phyloP scores from a whole-genome alignment of 2,113 vertebrate genomes.

The Oreotrochilus melanogaster region DNA sequence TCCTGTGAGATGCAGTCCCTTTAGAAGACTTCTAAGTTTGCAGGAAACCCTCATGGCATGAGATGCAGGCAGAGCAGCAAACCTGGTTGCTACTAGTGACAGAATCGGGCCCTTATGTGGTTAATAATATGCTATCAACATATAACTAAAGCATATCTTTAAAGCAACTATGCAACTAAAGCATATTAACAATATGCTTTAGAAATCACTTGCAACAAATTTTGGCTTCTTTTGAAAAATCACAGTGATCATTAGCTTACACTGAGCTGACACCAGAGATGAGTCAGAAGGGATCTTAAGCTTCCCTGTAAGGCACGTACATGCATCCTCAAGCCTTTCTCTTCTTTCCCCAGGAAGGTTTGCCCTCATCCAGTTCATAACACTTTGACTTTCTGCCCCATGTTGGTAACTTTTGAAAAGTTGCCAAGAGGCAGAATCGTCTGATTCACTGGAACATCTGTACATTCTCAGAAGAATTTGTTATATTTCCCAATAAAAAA shows the following conservation, averaged over 20 bases:
- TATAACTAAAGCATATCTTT: no score
- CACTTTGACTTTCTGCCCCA: conserved; percentile 4
- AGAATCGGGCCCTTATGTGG: neutral
- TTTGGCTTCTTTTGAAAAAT: conserved; percentile 3
- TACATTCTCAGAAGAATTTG: neutral
- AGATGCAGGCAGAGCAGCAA: neutral
- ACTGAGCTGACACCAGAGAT: conserved; percentile 22
- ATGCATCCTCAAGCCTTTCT: neutral
- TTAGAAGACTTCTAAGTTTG: neutral
- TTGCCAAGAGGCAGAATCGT: neutral
- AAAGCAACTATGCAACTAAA: no score
- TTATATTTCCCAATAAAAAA: neutral
- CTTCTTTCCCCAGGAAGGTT: neutral
- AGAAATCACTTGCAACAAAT: neutral
- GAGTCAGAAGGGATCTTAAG: conserved; percentile 9
- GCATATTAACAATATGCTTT: neutral
- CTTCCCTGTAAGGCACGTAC: neutral
- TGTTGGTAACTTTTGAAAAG: conserved; percentile 14
- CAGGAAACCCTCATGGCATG: neutral
- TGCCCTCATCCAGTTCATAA: neutral
- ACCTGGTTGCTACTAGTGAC: neutral
- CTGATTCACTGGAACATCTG: neutral
- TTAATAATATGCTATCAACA: neutral
- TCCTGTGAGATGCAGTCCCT: neutral
- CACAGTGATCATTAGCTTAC: conserved; percentile 24